Evolutionary conservation across 2,888 invertebrate genomes (phyloP), one percentile per base, ranked within the genome.

Genomic region (Chelonus formosanus): DNA sequence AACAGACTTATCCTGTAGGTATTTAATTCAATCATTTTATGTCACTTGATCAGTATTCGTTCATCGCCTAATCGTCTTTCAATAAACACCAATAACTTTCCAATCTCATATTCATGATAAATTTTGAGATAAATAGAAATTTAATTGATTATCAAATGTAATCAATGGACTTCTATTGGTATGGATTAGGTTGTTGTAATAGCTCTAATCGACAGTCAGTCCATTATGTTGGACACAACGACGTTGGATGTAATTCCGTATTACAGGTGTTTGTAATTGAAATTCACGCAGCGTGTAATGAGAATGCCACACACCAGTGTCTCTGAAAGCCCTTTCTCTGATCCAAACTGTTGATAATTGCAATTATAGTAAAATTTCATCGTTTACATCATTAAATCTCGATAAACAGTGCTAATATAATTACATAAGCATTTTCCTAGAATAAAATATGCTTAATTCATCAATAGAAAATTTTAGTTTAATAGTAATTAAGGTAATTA

Each of bases 251-350:
- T 73, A 70, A 73, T 71, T 70, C 68, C 70, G 70, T 57, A 70
- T 73, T 73, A 71, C 73, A 73, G 70, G 70, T 71, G 71, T 71
- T 70, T 69, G 70, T 71, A 71, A 73, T 73, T 73, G 73, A 69
- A 71, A 70, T 73, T 67, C 70, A 65, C 65, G 67, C 68, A 67
- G 69, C 66, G 68, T 63, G 69, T 71, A 68, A 71, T 69, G 69
- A 70, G 61, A 53, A 69, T 65, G 61, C 70, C 52, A 65, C 58
- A 89, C 88, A 89, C 88, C 88, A 88, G 87, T 52, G 32, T 8
- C 5, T 8, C 52, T 32, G 34, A 52, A 52, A 52, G 52, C 52
- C 52, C 34, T 52, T 52, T 52, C 20, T 20, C 31, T 52, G 32
- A 52, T 52, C 34, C 31, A 32, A 20, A 7, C 52, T 52, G 34